phyloP scores from a whole-genome alignment of 2,113 vertebrate species.

The Siniperca knerii region DNA sequence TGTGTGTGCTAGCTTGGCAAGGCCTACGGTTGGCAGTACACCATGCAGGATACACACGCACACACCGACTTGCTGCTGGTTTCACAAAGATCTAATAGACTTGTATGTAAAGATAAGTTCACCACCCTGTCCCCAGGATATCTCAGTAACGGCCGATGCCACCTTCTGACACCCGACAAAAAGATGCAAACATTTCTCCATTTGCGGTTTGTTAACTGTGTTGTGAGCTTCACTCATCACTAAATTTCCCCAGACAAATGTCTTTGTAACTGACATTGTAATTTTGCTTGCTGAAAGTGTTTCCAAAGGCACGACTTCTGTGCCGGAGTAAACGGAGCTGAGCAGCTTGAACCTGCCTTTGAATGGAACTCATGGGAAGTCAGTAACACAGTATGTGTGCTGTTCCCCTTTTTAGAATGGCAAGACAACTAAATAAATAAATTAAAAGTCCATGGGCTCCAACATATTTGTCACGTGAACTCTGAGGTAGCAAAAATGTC shows the following conservation, averaged over 20 bases:
- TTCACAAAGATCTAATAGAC: not conserved
- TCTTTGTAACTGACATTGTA: conserved; percentile 8
- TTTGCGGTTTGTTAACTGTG: not conserved
- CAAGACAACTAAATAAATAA: not conserved
- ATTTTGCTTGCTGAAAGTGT: not conserved
- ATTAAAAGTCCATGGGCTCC: not conserved
- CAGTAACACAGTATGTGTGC: not conserved
- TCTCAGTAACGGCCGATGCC: not conserved
- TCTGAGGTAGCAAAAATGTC: not conserved
- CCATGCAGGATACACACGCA: conserved; percentile 21
- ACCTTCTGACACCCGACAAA: not conserved
- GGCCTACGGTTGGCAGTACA: conserved; percentile 45
- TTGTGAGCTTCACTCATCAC: not conserved
- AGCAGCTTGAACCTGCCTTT: not conserved
- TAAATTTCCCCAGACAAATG: not conserved
- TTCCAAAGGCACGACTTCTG: not conserved
- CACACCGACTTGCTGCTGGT: not conserved
- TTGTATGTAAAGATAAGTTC: not conserved
- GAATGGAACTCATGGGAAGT: not conserved
- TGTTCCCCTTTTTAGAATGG: not conserved
- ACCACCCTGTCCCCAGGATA: not conserved
- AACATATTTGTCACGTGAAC: not conserved
- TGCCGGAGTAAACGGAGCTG: not conserved
- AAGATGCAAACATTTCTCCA: not conserved
- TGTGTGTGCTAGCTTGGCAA: conserved; percentile 29